phyloP scores from a whole-genome alignment of 2,113 vertebrate species.

The Amia ocellicauda region DNA sequence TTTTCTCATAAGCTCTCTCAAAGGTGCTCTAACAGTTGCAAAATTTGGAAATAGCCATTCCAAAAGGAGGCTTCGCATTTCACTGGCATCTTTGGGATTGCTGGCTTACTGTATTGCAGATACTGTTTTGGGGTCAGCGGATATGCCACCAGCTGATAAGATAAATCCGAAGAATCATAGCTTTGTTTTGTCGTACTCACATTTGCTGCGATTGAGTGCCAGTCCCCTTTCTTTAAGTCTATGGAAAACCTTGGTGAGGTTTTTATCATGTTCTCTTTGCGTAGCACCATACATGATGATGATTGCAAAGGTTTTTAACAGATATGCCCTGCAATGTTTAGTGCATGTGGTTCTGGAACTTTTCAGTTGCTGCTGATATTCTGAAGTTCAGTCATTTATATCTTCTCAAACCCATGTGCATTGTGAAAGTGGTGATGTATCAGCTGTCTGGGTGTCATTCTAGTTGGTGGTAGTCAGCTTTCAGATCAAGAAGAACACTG shows the following conservation, averaged over 20 bases:
- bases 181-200: not conserved
- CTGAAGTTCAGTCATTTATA: not conserved
- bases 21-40: not conserved
- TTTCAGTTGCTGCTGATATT: conserved; percentile 1
- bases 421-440: not conserved
- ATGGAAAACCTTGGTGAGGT: not conserved
- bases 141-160: not conserved
- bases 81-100: not conserved
- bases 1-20: not conserved
- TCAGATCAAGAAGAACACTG: not conserved
- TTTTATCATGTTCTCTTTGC: not conserved
- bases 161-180: not conserved
- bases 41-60: too few species aligned
- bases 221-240: not conserved
- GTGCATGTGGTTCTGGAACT: not conserved
- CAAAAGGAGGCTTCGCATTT: not conserved
- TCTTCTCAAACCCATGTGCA: not conserved
- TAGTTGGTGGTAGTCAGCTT: not conserved
- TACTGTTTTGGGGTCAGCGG: not conserved
- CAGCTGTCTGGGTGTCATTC: not conserved
- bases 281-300: not conserved
- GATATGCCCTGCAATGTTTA: not conserved
- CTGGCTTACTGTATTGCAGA: not conserved
- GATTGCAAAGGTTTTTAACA: not conserved
- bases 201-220: not conserved